A percentile compares a stretch with the other conserved stretches of the same genome.
Conservation (phyloP, 2,797 vertebrate genomes). For the Xenopus petersii region DNA sequence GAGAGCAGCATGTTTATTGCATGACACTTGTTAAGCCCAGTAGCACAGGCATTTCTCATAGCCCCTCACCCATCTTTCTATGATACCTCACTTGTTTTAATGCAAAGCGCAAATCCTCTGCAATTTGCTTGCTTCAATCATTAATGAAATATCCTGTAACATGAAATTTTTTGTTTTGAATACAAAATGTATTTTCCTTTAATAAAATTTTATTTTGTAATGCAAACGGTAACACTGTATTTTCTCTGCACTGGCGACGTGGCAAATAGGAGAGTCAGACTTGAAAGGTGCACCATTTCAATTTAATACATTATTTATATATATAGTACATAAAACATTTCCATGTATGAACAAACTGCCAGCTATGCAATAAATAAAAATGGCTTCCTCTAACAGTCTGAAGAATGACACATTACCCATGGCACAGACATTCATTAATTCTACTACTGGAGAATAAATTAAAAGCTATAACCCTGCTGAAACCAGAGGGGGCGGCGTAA, state of each 20-base stretch:
- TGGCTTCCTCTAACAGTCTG: slow-evolving; percentile 43
- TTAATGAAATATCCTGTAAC: slow-evolving; percentile 44
- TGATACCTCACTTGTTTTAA: slow-evolving; percentile 57
- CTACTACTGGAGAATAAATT: slow-evolving; percentile 4
- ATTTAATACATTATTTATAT: slow-evolving; percentile 21
- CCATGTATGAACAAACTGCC: slow-evolving; percentile 10
- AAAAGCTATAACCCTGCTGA: neutral
- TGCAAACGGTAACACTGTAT: slow-evolving; percentile 52
- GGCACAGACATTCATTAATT: slow-evolving; percentile 15
- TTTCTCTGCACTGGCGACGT: slow-evolving; percentile 48
- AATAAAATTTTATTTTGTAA: slow-evolving; percentile 67
- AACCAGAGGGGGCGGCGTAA: neutral
- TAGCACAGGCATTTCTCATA: neutral
- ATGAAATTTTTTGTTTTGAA: slow-evolving; percentile 58
- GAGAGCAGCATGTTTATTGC: slow-evolving; percentile 22
- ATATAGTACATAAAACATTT: slow-evolving; percentile 32
- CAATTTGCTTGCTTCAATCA: slow-evolving; percentile 59
- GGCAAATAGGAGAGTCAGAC: neutral
- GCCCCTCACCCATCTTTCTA: neutral
- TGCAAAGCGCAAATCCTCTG: slow-evolving; percentile 58
- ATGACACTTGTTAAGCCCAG: slow-evolving; percentile 5
- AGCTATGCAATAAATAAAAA: slow-evolving; percentile 28
- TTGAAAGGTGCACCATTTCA: slow-evolving; percentile 7
- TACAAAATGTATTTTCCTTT: slow-evolving; percentile 66
- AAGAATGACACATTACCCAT: slow-evolving; percentile 18